A percentile compares a stretch with the other conserved stretches of the same genome.
Conservation (phyloP, 1,140 invertebrate genomes). For the Medauroidea extradentata region DNA sequence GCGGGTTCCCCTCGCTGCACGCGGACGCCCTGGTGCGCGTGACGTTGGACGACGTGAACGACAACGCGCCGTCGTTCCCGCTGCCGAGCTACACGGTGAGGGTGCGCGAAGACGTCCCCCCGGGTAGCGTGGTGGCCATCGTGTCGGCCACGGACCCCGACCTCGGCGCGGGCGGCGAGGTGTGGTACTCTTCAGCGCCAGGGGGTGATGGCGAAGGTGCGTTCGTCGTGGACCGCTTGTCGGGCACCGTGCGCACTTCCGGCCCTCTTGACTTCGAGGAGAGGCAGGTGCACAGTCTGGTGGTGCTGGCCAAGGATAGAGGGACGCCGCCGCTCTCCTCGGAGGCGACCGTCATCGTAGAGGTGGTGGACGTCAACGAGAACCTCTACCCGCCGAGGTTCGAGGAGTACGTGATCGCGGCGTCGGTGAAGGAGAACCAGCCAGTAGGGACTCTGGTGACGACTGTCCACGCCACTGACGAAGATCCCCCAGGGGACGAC, state of each 20-base stretch:
- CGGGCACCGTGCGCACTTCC: constrained; percentile 76
- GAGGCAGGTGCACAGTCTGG: constrained; percentile 81
- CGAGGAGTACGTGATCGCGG: constrained; percentile 69
- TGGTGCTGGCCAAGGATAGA: constrained; percentile 74
- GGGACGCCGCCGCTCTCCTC: constrained; percentile 68
- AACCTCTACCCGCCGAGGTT: constrained; percentile 82
- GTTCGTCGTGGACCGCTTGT: constrained; percentile 74
- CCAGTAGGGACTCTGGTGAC: constrained; percentile 69
- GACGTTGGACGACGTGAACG: constrained; percentile 85
- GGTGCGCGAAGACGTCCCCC: constrained; percentile 85
- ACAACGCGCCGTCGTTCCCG: constrained; percentile 81
- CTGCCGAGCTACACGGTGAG: constrained; percentile 69
- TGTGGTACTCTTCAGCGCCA: constrained; percentile 71
- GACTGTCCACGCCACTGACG: constrained; percentile 74
- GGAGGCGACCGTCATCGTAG: constrained; percentile 73
- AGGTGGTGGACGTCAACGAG: constrained; percentile 91
- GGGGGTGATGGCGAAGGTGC: constrained; percentile 41
- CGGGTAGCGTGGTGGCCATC: constrained; percentile 78
- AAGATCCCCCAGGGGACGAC: constrained; percentile 75
- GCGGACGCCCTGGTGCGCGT: constrained; percentile 73
- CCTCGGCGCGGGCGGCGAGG: constrained; percentile 69
- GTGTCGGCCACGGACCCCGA: constrained; percentile 86
- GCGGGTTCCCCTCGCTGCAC: constrained; percentile 55
- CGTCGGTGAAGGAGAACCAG: constrained; percentile 69
- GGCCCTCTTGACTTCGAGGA: constrained; percentile 80